Conservation (phyloP, 2,113 vertebrate species). For the Hippopotamus amphibius region DNA sequence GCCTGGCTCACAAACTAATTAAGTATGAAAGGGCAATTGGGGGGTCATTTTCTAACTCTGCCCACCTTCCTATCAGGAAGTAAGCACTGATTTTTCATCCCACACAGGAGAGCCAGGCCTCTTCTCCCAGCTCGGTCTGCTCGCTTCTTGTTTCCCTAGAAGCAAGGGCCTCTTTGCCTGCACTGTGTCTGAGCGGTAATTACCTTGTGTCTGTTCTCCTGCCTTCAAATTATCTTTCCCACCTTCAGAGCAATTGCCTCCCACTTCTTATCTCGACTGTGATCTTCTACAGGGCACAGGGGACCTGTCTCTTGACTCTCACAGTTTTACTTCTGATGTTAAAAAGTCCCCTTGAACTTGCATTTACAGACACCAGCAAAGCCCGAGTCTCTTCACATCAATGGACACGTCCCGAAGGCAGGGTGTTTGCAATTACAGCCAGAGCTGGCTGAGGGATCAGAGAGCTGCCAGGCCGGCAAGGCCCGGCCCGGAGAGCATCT, state of each 20-base stretch:
- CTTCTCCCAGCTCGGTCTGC: background rate
- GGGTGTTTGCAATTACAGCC: slow-evolving; percentile 82
- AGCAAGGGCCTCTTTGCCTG: slow-evolving; percentile 72
- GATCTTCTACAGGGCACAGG: slow-evolving; percentile 76
- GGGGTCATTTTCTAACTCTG: background rate
- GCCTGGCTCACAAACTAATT: background rate
- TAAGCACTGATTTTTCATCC: background rate
- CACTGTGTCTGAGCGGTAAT: slow-evolving; percentile 76
- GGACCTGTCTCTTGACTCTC: slow-evolving; percentile 69
- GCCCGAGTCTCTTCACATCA: slow-evolving; percentile 82
- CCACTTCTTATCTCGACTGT: slow-evolving; percentile 76
- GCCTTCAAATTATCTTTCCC: slow-evolving; percentile 79
- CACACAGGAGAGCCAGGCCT: background rate
- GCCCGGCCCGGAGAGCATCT: slow-evolving; percentile 78
- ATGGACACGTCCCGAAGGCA: slow-evolving; percentile 82
- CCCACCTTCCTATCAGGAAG: background rate
- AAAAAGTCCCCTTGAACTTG: slow-evolving; percentile 83
- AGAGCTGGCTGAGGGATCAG: slow-evolving; percentile 82
- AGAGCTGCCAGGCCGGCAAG: slow-evolving; percentile 70
- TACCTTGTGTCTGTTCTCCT: slow-evolving; percentile 75
- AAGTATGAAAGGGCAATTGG: background rate
- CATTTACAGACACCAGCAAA: slow-evolving; percentile 83
- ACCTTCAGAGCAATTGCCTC: slow-evolving; percentile 74
- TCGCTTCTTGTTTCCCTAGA: slow-evolving; percentile 78
- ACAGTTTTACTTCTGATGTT: slow-evolving; percentile 79